Evolutionary conservation across 2,888 invertebrate genomes (phyloP), one percentile per base, ranked within the genome.

Genomic region (Endomychus coccineus): DNA sequence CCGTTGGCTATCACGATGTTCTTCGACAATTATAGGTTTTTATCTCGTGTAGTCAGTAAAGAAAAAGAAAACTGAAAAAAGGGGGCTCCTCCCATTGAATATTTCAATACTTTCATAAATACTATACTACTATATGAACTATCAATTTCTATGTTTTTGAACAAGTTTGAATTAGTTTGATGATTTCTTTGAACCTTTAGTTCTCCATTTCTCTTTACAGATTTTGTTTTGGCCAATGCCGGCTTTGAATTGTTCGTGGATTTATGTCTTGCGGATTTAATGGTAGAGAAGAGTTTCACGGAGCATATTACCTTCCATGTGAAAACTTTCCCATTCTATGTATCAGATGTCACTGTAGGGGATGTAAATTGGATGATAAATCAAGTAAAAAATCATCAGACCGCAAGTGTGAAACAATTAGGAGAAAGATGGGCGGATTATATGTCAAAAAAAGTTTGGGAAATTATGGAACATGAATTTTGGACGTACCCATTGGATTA

Each of bases 221-320:
- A 86, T 58, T 75, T 91, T 38, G 74, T 98, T 1, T 74, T 88
- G 40, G 97, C 98, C 64, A 98, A 98, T 64, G 75, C 90, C 0
- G 97, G 94, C 0, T 92, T 91, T 59, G 98, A 98, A 66, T 56
- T 97, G 1, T 83, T 89, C 50, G 78, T 86, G 0, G 98, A 98
- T 61, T 63, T 97, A 0, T 83, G 89, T 54, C 58, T 98, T 1
- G 89, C 88, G 2, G 84, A 87, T 48, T 88, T 82, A 58, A 61
- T 97, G 1, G 63, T 86, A 38, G 64, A 61, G 45, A 70, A 69
- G 46, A 72, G 64, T 46, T 68, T 71, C 13, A 78, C 76, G n/a
- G 60, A 66, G n/a, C 70, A 77, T 67, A 71, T 96, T 16, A 71
- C 82, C 44, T 83, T 96, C 51, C 82, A 92, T 63, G 80, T 83